These are phyloP conservation scores for Enteromius viviparus DNA, from an alignment of 2,797 vertebrate genomes.

Conservation along the genomic window DNA sequence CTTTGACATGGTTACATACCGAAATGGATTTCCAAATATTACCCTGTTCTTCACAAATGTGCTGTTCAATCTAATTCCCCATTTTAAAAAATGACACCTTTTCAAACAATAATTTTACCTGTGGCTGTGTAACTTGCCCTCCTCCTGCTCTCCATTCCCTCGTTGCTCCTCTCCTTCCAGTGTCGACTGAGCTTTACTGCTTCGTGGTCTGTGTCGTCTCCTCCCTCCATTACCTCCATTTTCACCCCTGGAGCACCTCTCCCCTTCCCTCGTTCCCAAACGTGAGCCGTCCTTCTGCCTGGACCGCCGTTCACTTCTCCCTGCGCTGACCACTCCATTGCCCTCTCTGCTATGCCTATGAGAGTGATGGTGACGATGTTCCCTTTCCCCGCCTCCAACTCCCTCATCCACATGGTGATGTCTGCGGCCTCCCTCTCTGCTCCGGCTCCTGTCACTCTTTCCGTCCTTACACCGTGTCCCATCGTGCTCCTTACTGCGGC, in stretches of 20 bases:
- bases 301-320: conserved; percentile 75
- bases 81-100: not conserved
- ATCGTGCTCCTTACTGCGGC: conserved; percentile 83
- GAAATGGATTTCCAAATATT: no score
- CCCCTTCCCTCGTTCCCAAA: conserved; percentile 75
- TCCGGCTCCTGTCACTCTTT: conserved; percentile 75
- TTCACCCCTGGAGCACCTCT: conserved; percentile 73
- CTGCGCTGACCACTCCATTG: conserved; percentile 73
- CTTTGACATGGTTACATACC: no score
- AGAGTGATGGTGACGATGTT: conserved; percentile 80
- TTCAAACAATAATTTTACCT: conserved; percentile 63
- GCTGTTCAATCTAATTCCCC: not conserved
- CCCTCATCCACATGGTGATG: conserved; percentile 76
- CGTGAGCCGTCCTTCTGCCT: conserved; percentile 81
- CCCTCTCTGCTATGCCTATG: conserved; percentile 83
- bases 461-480: conserved; percentile 68
- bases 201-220: conserved; percentile 77
- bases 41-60: not conserved
- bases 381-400: conserved; percentile 76
- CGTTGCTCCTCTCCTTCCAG: conserved; percentile 77
- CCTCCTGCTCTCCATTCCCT: conserved; percentile 71
- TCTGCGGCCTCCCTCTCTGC: conserved; percentile 78
- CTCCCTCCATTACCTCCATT: conserved; percentile 75
- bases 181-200: conserved; percentile 72
- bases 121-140: conserved; percentile 77